Base-by-base conservation (phyloP, 2,113 vertebrate species). In the Bambusicola thoracicus region DNA sequence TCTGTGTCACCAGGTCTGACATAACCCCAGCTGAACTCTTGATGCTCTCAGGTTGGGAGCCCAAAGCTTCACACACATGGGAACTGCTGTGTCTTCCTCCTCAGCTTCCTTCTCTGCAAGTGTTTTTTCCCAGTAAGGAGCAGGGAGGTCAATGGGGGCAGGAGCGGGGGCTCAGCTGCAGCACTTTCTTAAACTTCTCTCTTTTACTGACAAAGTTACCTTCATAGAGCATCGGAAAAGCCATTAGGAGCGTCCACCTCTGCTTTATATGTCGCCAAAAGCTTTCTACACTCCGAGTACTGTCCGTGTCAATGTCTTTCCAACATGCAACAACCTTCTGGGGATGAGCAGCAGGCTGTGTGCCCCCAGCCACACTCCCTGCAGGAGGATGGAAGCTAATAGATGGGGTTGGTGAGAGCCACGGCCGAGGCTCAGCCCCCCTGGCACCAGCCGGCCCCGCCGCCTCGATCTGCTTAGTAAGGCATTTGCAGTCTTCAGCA, bases 281-380 rank as follows among this genome's bases (percentile, higher is more conserved):
- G 70, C 63, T 69, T 40, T 9, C 2, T 10, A 2, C 2, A 2
- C 34, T 20, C 8, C 2, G 11, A 49, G 44, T 25, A 16, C 4
- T 17, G 44, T 11, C 62, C 18, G 0, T 2, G 18, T 30, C 29
- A 21, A 4, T 3, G n/a, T 4, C 51, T 8, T 70, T 58, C 44
- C 46, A 5, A 25, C 2, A 32, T 75, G 8, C 6, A 17, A 34
- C 36, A 3, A 46, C 22, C 4, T 5, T 25, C 65, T 19, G n/a
- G 75, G 36, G n/a, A 1, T 0, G 2, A 30, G 48, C 15, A 2
- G 13, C 32, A 30, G n/a, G 3, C 14, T n/a, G 55, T 15, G 9
- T 59, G 29, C 34, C 65, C 16, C 24, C 3, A 0, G 1, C 1
- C 20, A 1, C 10, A 14, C 34, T 34, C 9, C 62, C 4, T 0